Evolutionary conservation across 2,113 vertebrate genomes (phyloP).

Genomic region (Gobius niger): DNA sequence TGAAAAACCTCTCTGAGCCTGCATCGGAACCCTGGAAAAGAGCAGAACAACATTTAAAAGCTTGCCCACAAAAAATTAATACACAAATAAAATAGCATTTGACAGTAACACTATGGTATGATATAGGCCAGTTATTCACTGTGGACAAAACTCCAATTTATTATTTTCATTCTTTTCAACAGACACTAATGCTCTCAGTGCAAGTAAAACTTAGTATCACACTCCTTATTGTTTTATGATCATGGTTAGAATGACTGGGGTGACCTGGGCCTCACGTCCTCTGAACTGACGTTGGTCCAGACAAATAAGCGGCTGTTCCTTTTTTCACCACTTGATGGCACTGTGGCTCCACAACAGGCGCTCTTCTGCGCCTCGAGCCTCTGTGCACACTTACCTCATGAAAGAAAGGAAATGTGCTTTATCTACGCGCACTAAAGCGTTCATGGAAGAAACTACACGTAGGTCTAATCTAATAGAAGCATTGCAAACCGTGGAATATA

Average conservation of each 20-base stretch:
- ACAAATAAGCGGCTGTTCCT: conserved; percentile 47
- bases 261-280: no score
- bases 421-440: not conserved
- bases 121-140: no score
- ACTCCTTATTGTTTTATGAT: no score
- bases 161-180: no score
- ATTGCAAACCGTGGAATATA: not conserved
- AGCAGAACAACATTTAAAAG: conserved; percentile 49
- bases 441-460: conserved; percentile 5
- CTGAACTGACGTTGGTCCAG: not conserved
- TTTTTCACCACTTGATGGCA: conserved; percentile 83
- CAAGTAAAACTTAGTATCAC: no score
- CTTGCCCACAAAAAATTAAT: not conserved
- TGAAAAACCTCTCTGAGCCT: conserved; percentile 95
- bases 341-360: conserved; percentile 76
- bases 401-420: conserved; percentile 49
- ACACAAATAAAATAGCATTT: no score
- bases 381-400: conserved; percentile 20
- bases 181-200: no score
- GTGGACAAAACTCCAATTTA: no score
- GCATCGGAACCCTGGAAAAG: conserved; percentile 91
- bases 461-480: not conserved
- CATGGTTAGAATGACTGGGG: no score
- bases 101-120: no score
- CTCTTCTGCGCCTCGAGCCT: not conserved